Conservation (phyloP, 2,888 invertebrate species). For the Apomyelois bistriatella region DNA sequence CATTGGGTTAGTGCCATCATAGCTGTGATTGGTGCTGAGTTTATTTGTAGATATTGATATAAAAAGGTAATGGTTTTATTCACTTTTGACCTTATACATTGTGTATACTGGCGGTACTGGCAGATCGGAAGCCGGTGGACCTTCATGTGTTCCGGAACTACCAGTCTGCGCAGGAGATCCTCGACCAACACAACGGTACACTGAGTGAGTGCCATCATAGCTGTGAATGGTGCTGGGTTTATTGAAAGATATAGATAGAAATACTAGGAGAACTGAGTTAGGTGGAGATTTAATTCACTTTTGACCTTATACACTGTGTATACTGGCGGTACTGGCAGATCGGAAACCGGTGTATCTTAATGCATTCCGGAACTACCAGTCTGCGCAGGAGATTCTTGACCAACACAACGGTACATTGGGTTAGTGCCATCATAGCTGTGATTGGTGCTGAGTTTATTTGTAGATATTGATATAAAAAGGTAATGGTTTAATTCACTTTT, state of each 20-base stretch:
- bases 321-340: slow-evolving; percentile 94
- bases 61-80: too few species aligned
- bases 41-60: too few species aligned
- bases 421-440: too few species aligned
- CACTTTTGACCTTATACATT: too few species aligned
- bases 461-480: too few species aligned
- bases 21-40: too few species aligned
- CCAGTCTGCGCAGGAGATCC: slow-evolving; percentile 85
- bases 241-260: too few species aligned
- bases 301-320: too few species aligned
- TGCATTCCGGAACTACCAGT: slow-evolving; percentile 94
- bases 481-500: too few species aligned
- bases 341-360: slow-evolving; percentile 96
- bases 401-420: slow-evolving; percentile 77
- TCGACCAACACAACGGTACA: slow-evolving; percentile 80
- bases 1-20: slow-evolving; percentile 77
- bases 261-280: too few species aligned
- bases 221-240: neutral
- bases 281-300: too few species aligned
- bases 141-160: slow-evolving; percentile 97
- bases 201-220: slow-evolving; percentile 60
- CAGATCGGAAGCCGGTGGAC: slow-evolving; percentile 95
- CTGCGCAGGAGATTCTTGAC: slow-evolving; percentile 85
- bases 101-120: slow-evolving; percentile 93
- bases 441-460: too few species aligned